Evolutionary conservation across 1,140 invertebrate species (phyloP), one percentile per base, ranked within the genome.

Genomic region (Aphelenchoides fujianensis): DNA sequence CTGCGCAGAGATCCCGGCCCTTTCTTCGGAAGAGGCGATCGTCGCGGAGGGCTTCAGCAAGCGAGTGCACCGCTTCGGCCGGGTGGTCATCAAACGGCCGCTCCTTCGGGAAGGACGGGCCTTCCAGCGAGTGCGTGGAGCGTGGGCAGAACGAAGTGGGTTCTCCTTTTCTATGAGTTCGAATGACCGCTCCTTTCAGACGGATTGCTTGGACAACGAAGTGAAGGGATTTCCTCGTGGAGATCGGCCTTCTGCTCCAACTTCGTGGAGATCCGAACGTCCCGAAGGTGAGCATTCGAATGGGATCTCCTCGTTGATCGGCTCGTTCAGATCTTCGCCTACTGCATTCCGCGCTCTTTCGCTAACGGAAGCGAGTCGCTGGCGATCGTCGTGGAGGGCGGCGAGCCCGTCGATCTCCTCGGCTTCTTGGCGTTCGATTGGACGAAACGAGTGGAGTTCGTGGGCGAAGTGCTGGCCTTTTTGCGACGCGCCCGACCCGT

Each of bases 201-300:
- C 16, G 12, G 23, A 1, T 1, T 66, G 63, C 7, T 66, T 34
- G 63, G 53, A 66, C 31, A 36, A 37, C 1, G 12, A 66, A 37
- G 31, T 66, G 12, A 1, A 34, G 12, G 63, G 63, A 16, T 66
- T 66, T 66, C n/a, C 16, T 36, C n/a, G 31, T 12, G 30, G 63
- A 66, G 31, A 35, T 66, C 53, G 63, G 63, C 23, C 34, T 66
- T 1, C 32, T 66, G n/a, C 31, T 32, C 23, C 16, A 36, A 66
- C 32, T 66, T 12, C 63, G 53, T 27, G 63, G 34, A 12, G 63
- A 66, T 66, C 63, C n/a, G 31, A 66, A 66, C 63, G 36, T 66
- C 12, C 63, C 63, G 1, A 36, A 66, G 16, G 63, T 66, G 53
- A 66, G 16, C 16, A 34, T 16, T 30, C 12, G 1, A n/a, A n/a